These are phyloP conservation scores for Nyctereutes procyonoides DNA, from an alignment of 2,113 vertebrate genomes.

Conservation along the genomic window DNA sequence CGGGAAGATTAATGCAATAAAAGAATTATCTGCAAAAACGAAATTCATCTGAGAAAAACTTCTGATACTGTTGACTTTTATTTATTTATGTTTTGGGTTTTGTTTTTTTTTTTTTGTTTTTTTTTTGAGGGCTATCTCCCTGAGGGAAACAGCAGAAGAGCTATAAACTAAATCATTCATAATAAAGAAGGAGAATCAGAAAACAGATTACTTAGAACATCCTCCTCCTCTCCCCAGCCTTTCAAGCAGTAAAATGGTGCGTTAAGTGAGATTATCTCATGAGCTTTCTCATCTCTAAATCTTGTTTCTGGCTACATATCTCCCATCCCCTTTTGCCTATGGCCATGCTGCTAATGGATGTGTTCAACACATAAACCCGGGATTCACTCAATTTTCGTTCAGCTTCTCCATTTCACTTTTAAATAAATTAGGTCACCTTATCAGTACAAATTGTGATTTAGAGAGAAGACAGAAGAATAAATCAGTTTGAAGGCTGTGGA, in stretches of 20 bases:
- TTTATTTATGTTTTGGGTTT: not conserved
- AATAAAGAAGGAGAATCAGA: not conserved
- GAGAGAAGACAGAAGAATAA: slow-evolving; percentile 65
- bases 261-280: not conserved
- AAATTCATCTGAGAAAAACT: slow-evolving; percentile 53
- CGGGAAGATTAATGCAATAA: not conserved
- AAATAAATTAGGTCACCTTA: slow-evolving; percentile 66
- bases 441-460: slow-evolving; percentile 63
- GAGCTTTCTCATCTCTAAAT: not conserved
- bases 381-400: not conserved
- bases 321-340: not conserved
- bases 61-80: not conserved
- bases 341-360: slow-evolving; percentile 16
- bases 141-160: not conserved
- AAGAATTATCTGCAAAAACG: not conserved
- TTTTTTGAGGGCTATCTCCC: not conserved
- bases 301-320: slow-evolving; percentile 15
- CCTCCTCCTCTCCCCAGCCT: not conserved
- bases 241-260: not conserved
- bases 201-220: slow-evolving; percentile 29
- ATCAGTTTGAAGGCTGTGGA: slow-evolving; percentile 21
- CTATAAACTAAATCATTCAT: not conserved
- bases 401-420: slow-evolving; percentile 50
- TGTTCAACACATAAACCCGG: not conserved
- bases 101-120: no score